Base-by-base conservation (phyloP, 2,888 invertebrate species). In the Eustalomyia histrio region DNA sequence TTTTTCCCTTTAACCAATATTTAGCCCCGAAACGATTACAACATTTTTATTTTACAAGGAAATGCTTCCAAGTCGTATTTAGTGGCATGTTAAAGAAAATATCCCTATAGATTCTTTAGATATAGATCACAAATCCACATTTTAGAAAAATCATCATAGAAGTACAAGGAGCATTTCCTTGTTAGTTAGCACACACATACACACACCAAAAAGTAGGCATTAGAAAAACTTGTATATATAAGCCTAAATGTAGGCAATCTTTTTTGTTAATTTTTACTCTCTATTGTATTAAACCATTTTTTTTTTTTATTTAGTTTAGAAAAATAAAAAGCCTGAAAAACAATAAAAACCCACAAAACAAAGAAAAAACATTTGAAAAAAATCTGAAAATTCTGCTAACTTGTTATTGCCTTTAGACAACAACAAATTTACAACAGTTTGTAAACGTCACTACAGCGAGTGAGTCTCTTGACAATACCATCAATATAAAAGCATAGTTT, bases 261-360 rank as follows among this genome's bases (percentile, higher is more conserved):
- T 53, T 63, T 18, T 35, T 58, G 0, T 29, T n/a, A 9, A 21
- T 16, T 47, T 35, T 24, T 52, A 14, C 9, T 39, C 47, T 43
- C 50, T n/a, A 55, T 35, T 57, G 12, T 33, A 33, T 21, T 47
- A 35, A 53, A 72, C 8, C 17, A 52, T 53, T 16, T 63, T 55
- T 21, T 39, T 21, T 47, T 72, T 35, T 21, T 39, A 60, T 69
- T 68, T 4, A 5, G 21, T n/a, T n/a, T n/a, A n/a, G n/a, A n/a
- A n/a, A n/a, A n/a, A 43, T 61, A 71, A 43, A 71, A 29, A 61
- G 39, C 35, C 57, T 55, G 61, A 29, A 29, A 58, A 76, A 67
- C 68, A 57, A 73, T 72, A 52, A 21, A 64, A 73, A 58, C 2
- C 39, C 57, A 57, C n/a, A 76, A 33, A 72, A 47, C 18, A 67